phyloP scores from a whole-genome alignment of 2,888 invertebrate genomes.

The Digitonthophagus gazella region DNA sequence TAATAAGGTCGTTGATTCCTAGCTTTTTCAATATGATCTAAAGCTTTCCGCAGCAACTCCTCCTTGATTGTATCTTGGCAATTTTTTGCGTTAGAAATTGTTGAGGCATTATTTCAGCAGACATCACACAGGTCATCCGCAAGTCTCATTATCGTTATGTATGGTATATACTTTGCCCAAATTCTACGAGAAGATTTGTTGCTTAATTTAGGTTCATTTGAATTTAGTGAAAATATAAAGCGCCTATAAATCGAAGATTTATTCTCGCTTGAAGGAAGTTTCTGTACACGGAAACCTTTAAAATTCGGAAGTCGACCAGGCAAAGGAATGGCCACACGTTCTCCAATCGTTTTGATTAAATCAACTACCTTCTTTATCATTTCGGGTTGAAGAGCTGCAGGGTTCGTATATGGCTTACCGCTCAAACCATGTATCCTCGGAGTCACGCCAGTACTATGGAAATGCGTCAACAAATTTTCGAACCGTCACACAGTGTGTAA shows the following conservation, averaged over 20 bases:
- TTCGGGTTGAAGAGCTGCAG: constrained; percentile 6
- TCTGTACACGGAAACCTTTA: constrained; percentile 6
- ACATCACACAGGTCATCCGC: constrained; percentile 9
- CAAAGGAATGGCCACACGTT: constrained; percentile 9
- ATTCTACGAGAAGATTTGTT: background rate
- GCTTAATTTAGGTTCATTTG: constrained; percentile 8
- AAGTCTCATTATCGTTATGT: constrained; percentile 6
- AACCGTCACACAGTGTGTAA: no score
- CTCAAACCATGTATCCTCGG: constrained; percentile 4
- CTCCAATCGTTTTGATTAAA: constrained; percentile 9
- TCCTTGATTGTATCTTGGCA: background rate
- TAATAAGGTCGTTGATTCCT: constrained; percentile 14
- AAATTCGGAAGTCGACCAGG: constrained; percentile 7
- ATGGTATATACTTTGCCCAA: constrained; percentile 9
- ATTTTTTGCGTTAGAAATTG: constrained; percentile 8
- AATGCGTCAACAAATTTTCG: constrained; percentile 11
- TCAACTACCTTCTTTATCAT: constrained; percentile 8
- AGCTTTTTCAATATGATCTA: constrained; percentile 8
- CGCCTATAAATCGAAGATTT: constrained; percentile 15
- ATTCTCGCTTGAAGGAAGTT: constrained; percentile 14
- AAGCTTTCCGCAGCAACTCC: background rate
- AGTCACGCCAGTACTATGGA: background rate
- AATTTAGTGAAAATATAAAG: no score
- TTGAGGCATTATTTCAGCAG: background rate
- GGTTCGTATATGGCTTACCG: constrained; percentile 9